Base-by-base conservation (phyloP, 1,140 invertebrate species). In the Ceratina calcarata region DNA sequence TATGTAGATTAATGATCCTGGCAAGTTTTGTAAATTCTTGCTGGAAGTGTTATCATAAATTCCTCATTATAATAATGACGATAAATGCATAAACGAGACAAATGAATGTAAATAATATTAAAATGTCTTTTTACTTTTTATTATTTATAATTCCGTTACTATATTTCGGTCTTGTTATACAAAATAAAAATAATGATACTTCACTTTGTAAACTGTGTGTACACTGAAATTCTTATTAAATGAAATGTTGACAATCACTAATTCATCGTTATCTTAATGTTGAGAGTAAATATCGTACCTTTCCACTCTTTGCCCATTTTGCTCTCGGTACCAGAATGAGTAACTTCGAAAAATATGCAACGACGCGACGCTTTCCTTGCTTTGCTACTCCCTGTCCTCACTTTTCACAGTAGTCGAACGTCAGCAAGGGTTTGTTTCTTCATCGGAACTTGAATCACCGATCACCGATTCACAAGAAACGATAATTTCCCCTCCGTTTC, bases 301-400 rank as follows among this genome's bases (percentile, higher is more conserved):
- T 89, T 86, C 89, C 87, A 90, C 69, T 82, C 74, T 84, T 91
- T 91, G 68, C 88, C 84, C 90, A 91, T 91, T 45, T 66, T 86
- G 24, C 15, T 24, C 45, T 4, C 49, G 66, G 24, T 57, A 78
- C 16, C 32, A 10, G 1, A 45, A 16, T 2, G 7, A 10, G 20
- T 13, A 53, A 13, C 2, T 32, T 2, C 1, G 20, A 10, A 22
- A 27, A 16, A 12, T 7, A 20, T 27, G 55, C 7, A 27, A 24
- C 24, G 18, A 37, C 49, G 22, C 27, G 18, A 37, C 22, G 22
- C 27, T n/a, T 20, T 51, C 61, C 18, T 20, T 51, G 27, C 24
- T 49, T 16, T 57, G 22, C 18, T 27, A 66, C 62, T 4, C 70
- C 69, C 27, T 65, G n/a, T 62, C 15, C 66, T 61, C 15, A 27